Percentiles rank a stretch among this genome's conserved stretches.
Conservation (phyloP, 2,113 vertebrate species). For the Calyptommatus sinebrachiatus region DNA sequence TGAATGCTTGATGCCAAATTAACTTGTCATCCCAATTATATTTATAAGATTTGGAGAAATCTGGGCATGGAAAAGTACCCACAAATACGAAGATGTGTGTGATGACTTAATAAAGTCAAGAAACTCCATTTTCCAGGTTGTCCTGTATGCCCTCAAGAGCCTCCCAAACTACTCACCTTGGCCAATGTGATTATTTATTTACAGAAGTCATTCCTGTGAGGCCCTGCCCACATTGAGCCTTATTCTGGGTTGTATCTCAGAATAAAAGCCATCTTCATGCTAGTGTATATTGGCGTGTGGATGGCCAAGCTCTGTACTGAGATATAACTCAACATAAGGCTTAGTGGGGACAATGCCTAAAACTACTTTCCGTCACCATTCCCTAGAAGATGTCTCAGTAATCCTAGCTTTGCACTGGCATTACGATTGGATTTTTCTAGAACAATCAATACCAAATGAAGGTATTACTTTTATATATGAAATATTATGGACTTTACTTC, state of each 20-base stretch:
- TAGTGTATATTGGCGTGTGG: no score
- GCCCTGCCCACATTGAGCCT: no score
- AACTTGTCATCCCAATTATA: slow-evolving; percentile 28
- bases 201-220: slow-evolving; percentile 66
- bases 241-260: no score
- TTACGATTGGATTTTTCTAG: slow-evolving; percentile 70
- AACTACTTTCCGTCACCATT: slow-evolving; percentile 67
- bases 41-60: slow-evolving; percentile 56
- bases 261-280: no score
- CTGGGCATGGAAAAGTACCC: slow-evolving; percentile 22
- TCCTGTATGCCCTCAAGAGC: slow-evolving; percentile 61
- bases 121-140: slow-evolving; percentile 68
- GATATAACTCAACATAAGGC: no score
- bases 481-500: slow-evolving; percentile 74
- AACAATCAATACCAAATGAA: slow-evolving; percentile 72
- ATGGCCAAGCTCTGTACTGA: no score
- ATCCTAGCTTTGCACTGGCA: slow-evolving; percentile 73
- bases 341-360: neutral
- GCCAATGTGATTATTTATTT: slow-evolving; percentile 68
- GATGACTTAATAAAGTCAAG: slow-evolving; percentile 69
- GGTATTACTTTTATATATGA: slow-evolving; percentile 80
- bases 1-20: slow-evolving; percentile 24
- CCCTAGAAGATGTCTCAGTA: slow-evolving; percentile 64
- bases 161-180: slow-evolving; percentile 58
- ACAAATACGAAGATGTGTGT: slow-evolving; percentile 67